These are phyloP conservation scores for Argya squamiceps DNA, from an alignment of 2,797 vertebrate genomes.

Conservation along the genomic window DNA sequence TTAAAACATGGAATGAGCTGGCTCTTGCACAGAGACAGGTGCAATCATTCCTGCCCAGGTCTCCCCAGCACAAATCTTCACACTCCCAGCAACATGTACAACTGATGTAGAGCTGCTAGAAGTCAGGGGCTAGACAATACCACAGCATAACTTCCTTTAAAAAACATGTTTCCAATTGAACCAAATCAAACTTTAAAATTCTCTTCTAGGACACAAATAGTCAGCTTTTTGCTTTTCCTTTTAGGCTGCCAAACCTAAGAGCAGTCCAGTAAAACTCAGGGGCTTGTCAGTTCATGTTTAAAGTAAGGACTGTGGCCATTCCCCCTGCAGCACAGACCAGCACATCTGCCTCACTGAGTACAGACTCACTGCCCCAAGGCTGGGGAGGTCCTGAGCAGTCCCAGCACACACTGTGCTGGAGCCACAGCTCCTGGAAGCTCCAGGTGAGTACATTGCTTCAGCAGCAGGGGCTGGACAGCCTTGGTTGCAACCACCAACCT, in stretches of 20 bases:
- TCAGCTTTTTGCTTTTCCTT: background rate
- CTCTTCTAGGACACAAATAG: background rate
- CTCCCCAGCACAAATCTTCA: background rate
- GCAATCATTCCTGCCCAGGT: background rate
- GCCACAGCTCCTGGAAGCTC: background rate
- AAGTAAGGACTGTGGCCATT: background rate
- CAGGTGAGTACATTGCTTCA: background rate
- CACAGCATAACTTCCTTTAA: background rate
- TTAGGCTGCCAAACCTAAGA: background rate
- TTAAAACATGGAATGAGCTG: conserved; percentile 34
- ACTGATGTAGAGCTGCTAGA: background rate
- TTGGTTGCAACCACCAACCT: background rate
- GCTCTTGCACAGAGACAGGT: conserved; percentile 13
- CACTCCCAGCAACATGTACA: background rate
- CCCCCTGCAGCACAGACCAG: background rate
- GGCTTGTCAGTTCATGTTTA: background rate
- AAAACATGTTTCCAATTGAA: background rate
- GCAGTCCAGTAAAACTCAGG: background rate
- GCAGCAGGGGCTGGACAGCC: background rate
- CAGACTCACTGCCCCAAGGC: background rate
- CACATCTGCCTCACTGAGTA: background rate
- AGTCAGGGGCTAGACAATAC: background rate
- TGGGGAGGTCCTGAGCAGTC: background rate
- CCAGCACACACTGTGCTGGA: background rate
- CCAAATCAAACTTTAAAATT: background rate